Conservation (phyloP, 2,113 vertebrate species). For the Fukomys damarensis region DNA sequence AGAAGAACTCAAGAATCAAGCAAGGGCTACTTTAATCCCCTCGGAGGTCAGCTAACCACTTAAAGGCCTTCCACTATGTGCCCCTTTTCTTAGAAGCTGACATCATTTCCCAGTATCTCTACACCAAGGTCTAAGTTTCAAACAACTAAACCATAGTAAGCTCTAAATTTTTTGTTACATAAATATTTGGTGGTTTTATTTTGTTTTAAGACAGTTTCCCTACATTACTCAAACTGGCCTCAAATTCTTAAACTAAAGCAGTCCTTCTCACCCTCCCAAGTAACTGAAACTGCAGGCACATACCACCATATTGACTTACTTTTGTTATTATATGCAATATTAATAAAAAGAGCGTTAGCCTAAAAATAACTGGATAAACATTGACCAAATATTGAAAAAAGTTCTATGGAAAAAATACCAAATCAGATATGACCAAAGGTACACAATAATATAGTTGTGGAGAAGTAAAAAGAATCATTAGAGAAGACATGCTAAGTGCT, state of each 20-base stretch:
- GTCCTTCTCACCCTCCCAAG: neutral
- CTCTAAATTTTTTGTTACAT: neutral
- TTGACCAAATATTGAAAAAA: constrained; percentile 19
- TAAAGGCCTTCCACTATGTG: neutral
- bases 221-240: neutral
- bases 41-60: neutral
- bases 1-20: neutral
- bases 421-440: neutral
- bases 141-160: neutral
- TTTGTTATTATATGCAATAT: constrained; percentile 21
- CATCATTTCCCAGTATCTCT: neutral
- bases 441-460: neutral
- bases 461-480: constrained; percentile 25
- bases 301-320: neutral
- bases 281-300: neutral
- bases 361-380: constrained; percentile 3
- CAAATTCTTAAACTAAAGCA: neutral
- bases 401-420: neutral
- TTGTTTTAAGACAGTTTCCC: neutral
- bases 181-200: constrained; percentile 29
- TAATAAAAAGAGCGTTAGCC: neutral
- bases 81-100: neutral
- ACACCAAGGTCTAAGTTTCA: neutral
- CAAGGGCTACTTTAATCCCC: neutral
- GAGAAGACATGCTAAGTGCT: neutral